Percentiles rank a stretch among this genome's conserved stretches.
Evolutionary conservation across 2,888 invertebrate genomes (phyloP).

Genomic region (Patella caerulea): DNA sequence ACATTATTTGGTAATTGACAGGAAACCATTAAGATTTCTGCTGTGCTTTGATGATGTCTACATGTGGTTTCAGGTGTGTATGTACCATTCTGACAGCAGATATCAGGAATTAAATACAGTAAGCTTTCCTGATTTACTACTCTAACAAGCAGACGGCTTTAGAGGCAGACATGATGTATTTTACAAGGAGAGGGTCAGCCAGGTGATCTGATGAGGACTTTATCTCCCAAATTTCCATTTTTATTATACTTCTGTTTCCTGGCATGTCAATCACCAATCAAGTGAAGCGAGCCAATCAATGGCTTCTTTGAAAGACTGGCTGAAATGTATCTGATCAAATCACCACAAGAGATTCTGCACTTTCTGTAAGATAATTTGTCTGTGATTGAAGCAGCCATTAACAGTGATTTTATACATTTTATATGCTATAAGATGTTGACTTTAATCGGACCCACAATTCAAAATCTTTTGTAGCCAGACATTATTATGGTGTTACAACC

Average conservation of each 20-base stretch:
- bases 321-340: neutral
- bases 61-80: neutral
- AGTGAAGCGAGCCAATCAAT: neutral
- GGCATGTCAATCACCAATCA: neutral
- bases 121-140: too few relatives aligned
- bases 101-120: too few relatives aligned
- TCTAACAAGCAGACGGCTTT: too few relatives aligned
- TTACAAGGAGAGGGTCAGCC: neutral
- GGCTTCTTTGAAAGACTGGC: neutral
- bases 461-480: too few relatives aligned
- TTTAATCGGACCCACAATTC: too few relatives aligned
- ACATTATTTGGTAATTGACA: neutral
- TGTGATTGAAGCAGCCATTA: too few relatives aligned
- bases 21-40: constrained; percentile 1
- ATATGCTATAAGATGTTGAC: neutral
- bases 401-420: too few relatives aligned
- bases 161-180: neutral
- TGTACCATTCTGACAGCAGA: neutral
- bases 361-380: too few relatives aligned
- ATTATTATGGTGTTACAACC: too few relatives aligned
- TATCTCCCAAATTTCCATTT: constrained; percentile 5
- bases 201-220: neutral
- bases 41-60: neutral
- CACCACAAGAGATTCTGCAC: neutral
- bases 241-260: neutral